Base-by-base conservation (phyloP, 2,113 vertebrate genomes). In the Trogon melanurus region DNA sequence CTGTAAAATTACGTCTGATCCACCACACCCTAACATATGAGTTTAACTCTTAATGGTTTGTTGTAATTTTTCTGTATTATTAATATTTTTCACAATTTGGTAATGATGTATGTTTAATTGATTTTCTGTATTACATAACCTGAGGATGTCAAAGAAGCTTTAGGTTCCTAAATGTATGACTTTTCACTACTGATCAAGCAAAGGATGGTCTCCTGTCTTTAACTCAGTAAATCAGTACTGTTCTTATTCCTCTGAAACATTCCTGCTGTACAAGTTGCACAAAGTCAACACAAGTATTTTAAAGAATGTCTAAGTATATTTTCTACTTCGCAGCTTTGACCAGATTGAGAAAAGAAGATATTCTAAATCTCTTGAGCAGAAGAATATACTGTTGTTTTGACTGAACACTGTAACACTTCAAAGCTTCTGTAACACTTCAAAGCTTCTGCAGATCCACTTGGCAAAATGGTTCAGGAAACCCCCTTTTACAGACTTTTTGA, bases 331-430 rank as follows among this genome's bases (percentile, higher is more conserved):
- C 54, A 79, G 51, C 48, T 79, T 81, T 54, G 54, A 89, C 79
- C 17, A 94, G 74, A 69, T 57, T 69, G 65, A 69, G 76, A 64
- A 92, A 82, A 73, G 18, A 65, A 79, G 54, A 70, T 44, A 87
- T 79, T 84, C 23, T 51, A 58, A 87, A 70, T 53, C 66, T 82
- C 74, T 79, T 93, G 58, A 93, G 41, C n/a, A 66, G 81, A 70
- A 91, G 44, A 95, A 82, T 75, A 60, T 50, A 16, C 53, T 85
- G 84, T 64, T 92, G 73, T 89, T 94, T 89, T 89, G 84, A 65
- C 73, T 82, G 57, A 95, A 73, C 44, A 36, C 54, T 73, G 20
- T 75, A 85, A 79, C 74, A 79, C 53, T 80, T 95, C 71, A 88
- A 94, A 94, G 47, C 27, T 74, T 65, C 69, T 73, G 21, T 26